phyloP scores from a whole-genome alignment of 2,113 vertebrate species.

The Progne subis region DNA sequence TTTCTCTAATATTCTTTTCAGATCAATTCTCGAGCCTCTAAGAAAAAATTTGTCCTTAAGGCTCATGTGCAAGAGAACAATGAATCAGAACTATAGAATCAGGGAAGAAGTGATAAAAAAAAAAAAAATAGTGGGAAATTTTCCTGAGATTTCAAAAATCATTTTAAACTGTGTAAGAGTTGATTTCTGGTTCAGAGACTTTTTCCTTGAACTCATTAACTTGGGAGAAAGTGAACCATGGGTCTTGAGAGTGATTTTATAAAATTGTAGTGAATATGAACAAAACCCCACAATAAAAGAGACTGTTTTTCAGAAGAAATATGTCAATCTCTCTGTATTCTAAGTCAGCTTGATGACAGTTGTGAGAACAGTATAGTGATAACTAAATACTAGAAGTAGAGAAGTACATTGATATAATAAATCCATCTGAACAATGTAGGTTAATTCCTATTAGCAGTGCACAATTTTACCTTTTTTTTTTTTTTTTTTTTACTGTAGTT shows the following conservation, averaged over 20 bases:
- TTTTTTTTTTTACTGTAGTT: background rate
- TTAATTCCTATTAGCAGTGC: background rate
- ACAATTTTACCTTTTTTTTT: background rate
- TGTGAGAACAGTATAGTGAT: background rate
- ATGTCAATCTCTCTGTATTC: background rate
- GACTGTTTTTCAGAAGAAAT: background rate
- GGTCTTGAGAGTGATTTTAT: background rate
- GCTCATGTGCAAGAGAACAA: background rate
- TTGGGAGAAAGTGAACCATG: background rate
- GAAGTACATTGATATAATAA: background rate
- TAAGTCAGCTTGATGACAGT: background rate
- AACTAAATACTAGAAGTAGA: background rate
- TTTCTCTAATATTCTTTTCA: background rate
- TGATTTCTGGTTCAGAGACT: background rate
- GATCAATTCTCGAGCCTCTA: background rate
- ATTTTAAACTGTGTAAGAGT: background rate
- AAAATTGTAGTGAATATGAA: background rate
- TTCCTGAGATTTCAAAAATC: background rate
- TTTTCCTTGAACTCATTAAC: background rate
- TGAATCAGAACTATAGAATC: background rate
- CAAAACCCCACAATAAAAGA: accelerated
- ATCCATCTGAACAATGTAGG: background rate
- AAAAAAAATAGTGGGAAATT: background rate
- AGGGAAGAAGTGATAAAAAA: background rate
- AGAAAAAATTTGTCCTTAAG: background rate